A percentile compares a stretch with the other conserved stretches of the same genome.
Conservation (phyloP, 2,888 invertebrate genomes). For the Melikaiella ostensackeni region DNA sequence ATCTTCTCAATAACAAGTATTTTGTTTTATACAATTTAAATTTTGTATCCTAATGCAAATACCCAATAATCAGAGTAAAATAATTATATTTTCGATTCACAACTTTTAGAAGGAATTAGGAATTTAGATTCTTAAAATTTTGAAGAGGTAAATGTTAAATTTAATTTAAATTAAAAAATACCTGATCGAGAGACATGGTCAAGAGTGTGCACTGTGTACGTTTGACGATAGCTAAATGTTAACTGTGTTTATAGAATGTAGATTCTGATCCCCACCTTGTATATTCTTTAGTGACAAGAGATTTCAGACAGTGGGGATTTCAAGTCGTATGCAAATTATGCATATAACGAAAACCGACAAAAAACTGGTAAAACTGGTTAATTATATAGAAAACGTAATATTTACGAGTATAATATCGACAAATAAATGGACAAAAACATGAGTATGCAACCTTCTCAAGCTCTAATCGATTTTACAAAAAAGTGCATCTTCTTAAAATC, state of each 20-base stretch:
- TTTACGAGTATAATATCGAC: background rate
- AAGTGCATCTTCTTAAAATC: background rate
- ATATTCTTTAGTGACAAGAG: slow-evolving; percentile 25
- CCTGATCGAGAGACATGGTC: slow-evolving; percentile 32
- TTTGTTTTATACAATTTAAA: background rate
- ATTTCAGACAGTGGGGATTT: slow-evolving; percentile 18
- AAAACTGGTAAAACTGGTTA: slow-evolving; percentile 26
- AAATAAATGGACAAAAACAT: background rate
- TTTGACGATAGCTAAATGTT: slow-evolving; percentile 21
- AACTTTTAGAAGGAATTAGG: background rate
- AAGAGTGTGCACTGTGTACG: background rate
- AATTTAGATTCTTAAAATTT: background rate
- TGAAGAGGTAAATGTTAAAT: background rate
- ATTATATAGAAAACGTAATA: slow-evolving; percentile 11
- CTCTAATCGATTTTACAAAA: background rate
- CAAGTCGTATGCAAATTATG: slow-evolving; percentile 15
- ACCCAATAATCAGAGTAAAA: background rate
- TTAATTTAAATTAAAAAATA: background rate
- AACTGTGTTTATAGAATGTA: slow-evolving; percentile 9
- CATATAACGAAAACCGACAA: background rate
- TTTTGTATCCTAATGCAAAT: background rate
- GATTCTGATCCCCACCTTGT: slow-evolving; percentile 7
- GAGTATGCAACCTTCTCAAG: background rate
- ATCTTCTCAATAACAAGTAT: background rate
- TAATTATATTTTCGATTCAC: background rate